These are phyloP conservation scores for Conus canariensis DNA, from an alignment of 2,888 invertebrate species.

Conservation along the genomic window DNA sequence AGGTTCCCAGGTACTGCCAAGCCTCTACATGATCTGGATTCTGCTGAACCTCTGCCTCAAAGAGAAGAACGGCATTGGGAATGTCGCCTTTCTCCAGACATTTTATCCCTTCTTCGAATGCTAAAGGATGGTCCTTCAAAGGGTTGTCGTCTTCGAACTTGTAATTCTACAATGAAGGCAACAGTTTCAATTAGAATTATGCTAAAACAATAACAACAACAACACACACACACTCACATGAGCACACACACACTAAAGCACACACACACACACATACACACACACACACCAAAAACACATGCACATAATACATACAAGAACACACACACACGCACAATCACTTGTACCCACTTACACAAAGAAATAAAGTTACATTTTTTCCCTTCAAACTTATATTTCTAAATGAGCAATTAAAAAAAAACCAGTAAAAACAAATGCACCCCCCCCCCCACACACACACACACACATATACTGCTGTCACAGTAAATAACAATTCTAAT, in stretches of 20 bases:
- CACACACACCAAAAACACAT: no score
- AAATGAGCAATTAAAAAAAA: no score
- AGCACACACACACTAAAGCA: no score
- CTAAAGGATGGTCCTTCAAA: constrained; percentile 84
- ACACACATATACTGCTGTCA: no score
- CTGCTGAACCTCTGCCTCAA: constrained; percentile 95
- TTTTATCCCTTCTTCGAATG: constrained; percentile 91
- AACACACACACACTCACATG: background rate
- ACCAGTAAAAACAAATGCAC: no score
- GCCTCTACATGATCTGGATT: constrained; percentile 87
- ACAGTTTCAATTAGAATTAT: background rate
- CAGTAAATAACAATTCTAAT: no score
- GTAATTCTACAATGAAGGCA: constrained; percentile 83
- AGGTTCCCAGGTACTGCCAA: constrained; percentile 84
- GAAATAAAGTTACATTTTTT: background rate
- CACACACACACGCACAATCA: background rate
- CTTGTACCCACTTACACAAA: background rate
- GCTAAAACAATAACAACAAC: no score
- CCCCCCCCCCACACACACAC: no score
- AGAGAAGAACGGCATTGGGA: constrained; percentile 96
- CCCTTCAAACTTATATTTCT: no score
- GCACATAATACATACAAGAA: no score
- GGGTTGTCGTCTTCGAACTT: constrained; percentile 91
- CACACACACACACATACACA: background rate
- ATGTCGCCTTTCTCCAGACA: constrained; percentile 92